Evolutionary conservation across 2,113 vertebrate species (phyloP), one percentile per base, ranked within the genome.

Genomic region (human (Homo sapiens)): DNA sequence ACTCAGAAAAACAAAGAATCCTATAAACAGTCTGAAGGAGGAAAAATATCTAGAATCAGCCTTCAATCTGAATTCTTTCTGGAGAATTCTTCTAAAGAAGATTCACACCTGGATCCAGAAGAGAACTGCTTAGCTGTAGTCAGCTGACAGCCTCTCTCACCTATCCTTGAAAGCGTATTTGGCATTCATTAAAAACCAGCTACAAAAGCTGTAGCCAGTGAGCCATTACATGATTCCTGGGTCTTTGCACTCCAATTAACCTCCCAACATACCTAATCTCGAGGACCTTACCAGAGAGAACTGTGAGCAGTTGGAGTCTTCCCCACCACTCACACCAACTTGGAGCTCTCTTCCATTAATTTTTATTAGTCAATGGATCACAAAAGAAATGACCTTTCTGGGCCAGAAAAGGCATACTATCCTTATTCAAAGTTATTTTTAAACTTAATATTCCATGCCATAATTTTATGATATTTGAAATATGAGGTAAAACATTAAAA

Each of bases 381-480:
- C 93, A 93, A 90, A 88, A 92, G 11, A 81, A 93, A 84, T 84
- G 25, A 52, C 12, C n/a, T 48, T 87, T 85, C 57, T 93, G 92
- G 73, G 82, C 25, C 38, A 96, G 30, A 80, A 96, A 93, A 48
- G 43, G 76, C 94, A 85, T 50, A 59, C 1, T 80, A 59, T 68
- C 64, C 3, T 97, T 82, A 97, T 93, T 85, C 35, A 75, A 94
- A 84, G 70, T 68, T 79, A 96, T 66, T 92, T 95, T 95, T 79
- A 93, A 94, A 72, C 68, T 45, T 86, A 92, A 83, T 59, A 70
- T 94, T 75, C 45, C 27, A 55, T 92, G 97, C 75, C 83, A 50
- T 59, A 52, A 90, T 80, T 78, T 66, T 79, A 81, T 70, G 75
- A 32, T 66, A 70, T 91, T 85, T 93, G 59, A 97, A 94, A 90